These are phyloP conservation scores for Vireo altiloquus DNA, from an alignment of 2,113 vertebrate genomes.

Conservation along the genomic window DNA sequence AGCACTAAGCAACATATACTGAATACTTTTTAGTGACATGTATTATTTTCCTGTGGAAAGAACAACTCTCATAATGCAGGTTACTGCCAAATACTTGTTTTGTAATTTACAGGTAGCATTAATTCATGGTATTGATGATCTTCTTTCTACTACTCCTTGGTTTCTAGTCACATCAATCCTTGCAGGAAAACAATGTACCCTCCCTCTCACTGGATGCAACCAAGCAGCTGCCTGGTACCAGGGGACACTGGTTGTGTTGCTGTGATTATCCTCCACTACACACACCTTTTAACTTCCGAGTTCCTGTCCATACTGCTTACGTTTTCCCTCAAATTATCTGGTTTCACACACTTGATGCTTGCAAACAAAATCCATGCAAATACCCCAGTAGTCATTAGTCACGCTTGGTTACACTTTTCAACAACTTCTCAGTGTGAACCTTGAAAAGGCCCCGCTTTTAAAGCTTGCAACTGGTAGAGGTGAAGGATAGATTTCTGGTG, in stretches of 20 bases:
- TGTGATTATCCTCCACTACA: neutral
- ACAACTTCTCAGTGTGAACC: neutral
- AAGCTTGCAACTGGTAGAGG: neutral
- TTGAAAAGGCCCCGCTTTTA: neutral
- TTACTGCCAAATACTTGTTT: neutral
- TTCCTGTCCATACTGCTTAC: neutral
- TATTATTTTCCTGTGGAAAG: neutral
- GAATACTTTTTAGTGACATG: neutral
- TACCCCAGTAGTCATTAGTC: slow-evolving; percentile 17
- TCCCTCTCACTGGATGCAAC: neutral
- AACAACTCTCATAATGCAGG: neutral
- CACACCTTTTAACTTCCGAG: neutral
- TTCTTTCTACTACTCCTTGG: neutral
- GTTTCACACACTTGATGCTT: neutral
- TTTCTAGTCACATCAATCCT: neutral
- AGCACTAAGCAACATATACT: neutral
- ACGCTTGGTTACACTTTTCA: slow-evolving; percentile 46
- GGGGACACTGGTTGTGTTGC: neutral
- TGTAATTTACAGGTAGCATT: neutral
- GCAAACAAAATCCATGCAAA: slow-evolving; percentile 43
- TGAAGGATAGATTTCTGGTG: neutral
- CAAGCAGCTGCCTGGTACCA: neutral
- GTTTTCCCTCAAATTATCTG: neutral
- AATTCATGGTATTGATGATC: neutral
- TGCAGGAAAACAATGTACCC: neutral